Percentiles rank a stretch among this genome's conserved stretches.
Conservation (phyloP, 2,888 invertebrate genomes). For the Trichogramma dendrolimi region DNA sequence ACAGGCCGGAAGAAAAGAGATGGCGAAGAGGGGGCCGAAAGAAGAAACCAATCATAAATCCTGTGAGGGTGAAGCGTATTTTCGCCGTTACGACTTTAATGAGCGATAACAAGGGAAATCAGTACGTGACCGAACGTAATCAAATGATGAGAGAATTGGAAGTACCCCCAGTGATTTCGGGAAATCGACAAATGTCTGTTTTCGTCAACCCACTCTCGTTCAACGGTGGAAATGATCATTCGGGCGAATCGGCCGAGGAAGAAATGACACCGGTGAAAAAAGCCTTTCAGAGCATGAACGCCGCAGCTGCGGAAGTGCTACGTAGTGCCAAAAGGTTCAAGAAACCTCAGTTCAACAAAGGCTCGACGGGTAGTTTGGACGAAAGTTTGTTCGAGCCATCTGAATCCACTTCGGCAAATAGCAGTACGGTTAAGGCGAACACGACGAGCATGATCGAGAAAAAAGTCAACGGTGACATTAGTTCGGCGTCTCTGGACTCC, state of each 20-base stretch:
- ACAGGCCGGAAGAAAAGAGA: constrained; percentile 37
- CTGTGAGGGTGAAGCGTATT: constrained; percentile 54
- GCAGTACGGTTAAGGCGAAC: constrained; percentile 33
- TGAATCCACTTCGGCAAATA: constrained; percentile 34
- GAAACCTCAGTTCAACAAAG: constrained; percentile 44
- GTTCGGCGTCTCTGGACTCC: constrained; percentile 47
- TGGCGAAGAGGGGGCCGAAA: constrained; percentile 30
- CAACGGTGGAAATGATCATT: constrained; percentile 44
- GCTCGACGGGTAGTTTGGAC: constrained; percentile 46
- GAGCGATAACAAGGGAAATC: constrained; percentile 49
- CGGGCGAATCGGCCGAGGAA: constrained; percentile 47
- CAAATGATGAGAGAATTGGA: constrained; percentile 53
- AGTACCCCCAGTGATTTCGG: constrained; percentile 54
- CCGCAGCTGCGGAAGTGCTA: constrained; percentile 40
- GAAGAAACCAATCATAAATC: constrained; percentile 45
- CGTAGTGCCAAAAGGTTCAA: constrained; percentile 48
- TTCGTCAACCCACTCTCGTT: constrained; percentile 63
- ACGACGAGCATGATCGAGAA: constrained; percentile 45
- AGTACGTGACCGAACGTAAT: constrained; percentile 52
- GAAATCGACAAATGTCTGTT: constrained; percentile 59
- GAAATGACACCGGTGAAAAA: constrained; percentile 40
- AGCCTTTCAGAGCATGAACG: constrained; percentile 29
- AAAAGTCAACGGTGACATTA: constrained; percentile 43
- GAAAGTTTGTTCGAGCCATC: constrained; percentile 47
- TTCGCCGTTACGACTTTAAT: constrained; percentile 58